Conservation (phyloP, 2,113 vertebrate species). For the Rhadina sibilatrix region DNA sequence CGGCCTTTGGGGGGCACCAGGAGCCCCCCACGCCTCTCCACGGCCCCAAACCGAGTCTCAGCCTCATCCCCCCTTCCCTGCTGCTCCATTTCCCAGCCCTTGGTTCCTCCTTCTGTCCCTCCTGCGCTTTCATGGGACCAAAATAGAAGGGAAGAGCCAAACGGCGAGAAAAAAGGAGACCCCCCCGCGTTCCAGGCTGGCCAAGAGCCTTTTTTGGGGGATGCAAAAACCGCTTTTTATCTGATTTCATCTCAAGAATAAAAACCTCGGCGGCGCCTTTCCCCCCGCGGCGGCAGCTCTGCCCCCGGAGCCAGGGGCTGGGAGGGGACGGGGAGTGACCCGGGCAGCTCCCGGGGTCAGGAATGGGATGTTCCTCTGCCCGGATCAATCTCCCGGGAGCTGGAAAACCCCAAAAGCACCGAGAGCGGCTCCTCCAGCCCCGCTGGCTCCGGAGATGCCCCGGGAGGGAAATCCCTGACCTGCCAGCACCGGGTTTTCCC, state of each 20-base stretch:
- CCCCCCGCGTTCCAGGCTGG: background rate
- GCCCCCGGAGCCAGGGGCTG: background rate
- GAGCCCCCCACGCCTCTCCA: background rate
- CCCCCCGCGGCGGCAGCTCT: background rate
- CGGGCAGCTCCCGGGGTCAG: background rate
- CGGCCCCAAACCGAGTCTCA: accelerated
- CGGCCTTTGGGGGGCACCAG: background rate
- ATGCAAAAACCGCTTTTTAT: background rate
- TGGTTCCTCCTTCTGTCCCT: background rate
- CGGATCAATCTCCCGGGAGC: accelerated
- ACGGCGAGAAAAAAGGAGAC: background rate
- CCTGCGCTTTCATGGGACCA: background rate
- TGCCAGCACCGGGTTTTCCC: no score
- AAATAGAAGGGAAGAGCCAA: constrained; percentile 34
- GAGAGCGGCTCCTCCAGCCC: no score
- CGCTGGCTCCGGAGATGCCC: no score
- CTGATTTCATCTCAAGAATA: background rate
- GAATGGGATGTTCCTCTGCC: background rate
- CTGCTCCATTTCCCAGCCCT: constrained; percentile 32
- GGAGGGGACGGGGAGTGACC: background rate
- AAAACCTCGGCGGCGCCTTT: background rate
- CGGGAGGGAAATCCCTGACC: no score
- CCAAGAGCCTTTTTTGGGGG: background rate
- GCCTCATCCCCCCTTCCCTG: background rate
- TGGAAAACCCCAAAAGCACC: background rate